phyloP scores from a whole-genome alignment of 2,888 invertebrate species.

The Plagodis pulveraria region DNA sequence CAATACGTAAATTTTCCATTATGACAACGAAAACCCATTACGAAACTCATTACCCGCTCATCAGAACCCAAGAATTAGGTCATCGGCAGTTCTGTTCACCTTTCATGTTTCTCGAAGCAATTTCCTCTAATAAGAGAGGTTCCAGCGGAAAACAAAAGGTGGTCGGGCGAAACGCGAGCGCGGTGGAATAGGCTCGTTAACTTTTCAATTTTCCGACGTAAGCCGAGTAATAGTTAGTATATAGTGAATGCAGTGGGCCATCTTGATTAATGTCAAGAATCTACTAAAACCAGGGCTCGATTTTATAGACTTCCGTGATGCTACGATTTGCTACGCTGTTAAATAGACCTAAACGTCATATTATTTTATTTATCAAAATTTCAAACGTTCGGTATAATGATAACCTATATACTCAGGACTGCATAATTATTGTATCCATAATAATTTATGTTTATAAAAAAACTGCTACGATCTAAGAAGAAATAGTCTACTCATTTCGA shows the following conservation, averaged over 20 bases:
- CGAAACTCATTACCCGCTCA: constrained; percentile 43
- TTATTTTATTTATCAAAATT: too few relatives aligned
- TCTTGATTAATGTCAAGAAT: constrained; percentile 7
- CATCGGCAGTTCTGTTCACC: constrained; percentile 49
- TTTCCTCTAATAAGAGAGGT: constrained; percentile 67
- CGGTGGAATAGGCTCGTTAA: constrained; percentile 77
- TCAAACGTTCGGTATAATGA: too few relatives aligned
- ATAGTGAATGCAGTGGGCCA: constrained; percentile 32
- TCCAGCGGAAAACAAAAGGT: constrained; percentile 70
- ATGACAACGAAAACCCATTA: constrained; percentile 40
- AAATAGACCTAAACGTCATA: too few relatives aligned
- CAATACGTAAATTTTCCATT: constrained; percentile 2
- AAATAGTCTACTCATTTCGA: too few relatives aligned
- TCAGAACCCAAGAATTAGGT: constrained; percentile 55
- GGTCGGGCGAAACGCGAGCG: constrained; percentile 62
- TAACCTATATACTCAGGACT: too few relatives aligned
- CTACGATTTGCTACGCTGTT: too few relatives aligned
- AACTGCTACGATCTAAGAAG: too few relatives aligned
- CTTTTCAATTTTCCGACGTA: constrained; percentile 79
- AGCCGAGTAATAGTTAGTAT: constrained; percentile 56
- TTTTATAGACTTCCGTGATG: too few relatives aligned
- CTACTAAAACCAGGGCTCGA: too few relatives aligned
- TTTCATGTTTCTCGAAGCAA: constrained; percentile 67
- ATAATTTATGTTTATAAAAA: too few relatives aligned
- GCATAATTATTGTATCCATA: too few relatives aligned